Conservation (phyloP, 1,140 invertebrate genomes). For the Drosophila seguyi region DNA sequence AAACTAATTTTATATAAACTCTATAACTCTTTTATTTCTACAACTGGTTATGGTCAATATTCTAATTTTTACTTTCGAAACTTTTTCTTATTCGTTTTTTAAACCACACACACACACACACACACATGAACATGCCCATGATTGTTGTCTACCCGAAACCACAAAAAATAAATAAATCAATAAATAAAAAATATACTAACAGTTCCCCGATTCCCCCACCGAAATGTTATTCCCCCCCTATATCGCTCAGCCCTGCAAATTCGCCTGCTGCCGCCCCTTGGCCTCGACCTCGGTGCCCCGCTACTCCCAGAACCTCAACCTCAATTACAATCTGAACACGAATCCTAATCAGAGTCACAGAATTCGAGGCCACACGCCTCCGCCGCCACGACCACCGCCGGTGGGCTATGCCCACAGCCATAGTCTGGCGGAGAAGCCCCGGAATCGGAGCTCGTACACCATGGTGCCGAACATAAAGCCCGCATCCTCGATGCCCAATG, state of each 20-base stretch:
- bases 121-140: conserved; percentile 45
- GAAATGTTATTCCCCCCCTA: conserved; percentile 85
- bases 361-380: conserved; percentile 48
- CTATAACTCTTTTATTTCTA: conserved; percentile 56
- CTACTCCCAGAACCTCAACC: conserved; percentile 67
- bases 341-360: conserved; percentile 23
- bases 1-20: conserved; percentile 53
- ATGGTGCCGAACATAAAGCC: conserved; percentile 76
- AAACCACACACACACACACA: conserved; percentile 48
- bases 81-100: conserved; percentile 62
- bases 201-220: conserved; percentile 82
- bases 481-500: conserved; percentile 79
- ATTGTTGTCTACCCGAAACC: conserved; percentile 33
- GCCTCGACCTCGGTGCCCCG: conserved; percentile 78
- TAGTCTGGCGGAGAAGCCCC: conserved; percentile 36
- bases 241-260: conserved; percentile 81
- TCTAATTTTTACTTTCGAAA: conserved; percentile 76
- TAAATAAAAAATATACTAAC: conserved; percentile 20
- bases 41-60: conserved; percentile 77
- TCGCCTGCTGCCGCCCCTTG: conserved; percentile 73
- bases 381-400: conserved; percentile 78
- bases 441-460: conserved; percentile 61
- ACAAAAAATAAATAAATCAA: neutral
- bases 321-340: conserved; percentile 7
- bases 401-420: conserved; percentile 52